Conservation (phyloP, 2,113 vertebrate genomes). For the Bufo bufo region DNA sequence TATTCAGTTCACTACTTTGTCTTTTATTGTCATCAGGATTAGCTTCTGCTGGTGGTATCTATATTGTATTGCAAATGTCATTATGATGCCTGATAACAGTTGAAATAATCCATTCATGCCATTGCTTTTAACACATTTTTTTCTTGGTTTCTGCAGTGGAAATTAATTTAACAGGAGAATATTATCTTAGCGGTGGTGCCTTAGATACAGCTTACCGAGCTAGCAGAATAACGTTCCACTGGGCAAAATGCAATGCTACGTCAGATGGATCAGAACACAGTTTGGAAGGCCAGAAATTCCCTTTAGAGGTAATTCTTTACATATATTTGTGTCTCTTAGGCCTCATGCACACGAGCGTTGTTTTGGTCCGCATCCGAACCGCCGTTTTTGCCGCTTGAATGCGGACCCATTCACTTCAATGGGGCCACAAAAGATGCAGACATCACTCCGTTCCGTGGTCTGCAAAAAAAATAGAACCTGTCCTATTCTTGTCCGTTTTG, state of each 20-base stretch:
- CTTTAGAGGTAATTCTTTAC: constrained; percentile 84
- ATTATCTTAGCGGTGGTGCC: constrained; percentile 86
- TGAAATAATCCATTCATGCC: not conserved
- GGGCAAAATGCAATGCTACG: constrained; percentile 92
- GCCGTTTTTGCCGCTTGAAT: no score
- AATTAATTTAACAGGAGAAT: constrained; percentile 88
- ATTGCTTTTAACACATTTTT: not conserved
- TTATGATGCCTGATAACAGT: not conserved
- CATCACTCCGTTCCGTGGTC: no score
- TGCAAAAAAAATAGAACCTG: no score
- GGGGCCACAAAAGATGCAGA: no score
- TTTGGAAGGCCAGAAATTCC: constrained; percentile 89
- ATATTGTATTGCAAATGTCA: not conserved
- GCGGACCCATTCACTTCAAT: no score
- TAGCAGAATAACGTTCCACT: constrained; percentile 92
- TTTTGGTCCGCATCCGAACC: no score
- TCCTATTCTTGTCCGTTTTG: no score
- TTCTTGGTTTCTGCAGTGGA: constrained; percentile 78
- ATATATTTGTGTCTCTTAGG: not conserved
- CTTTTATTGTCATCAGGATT: not conserved
- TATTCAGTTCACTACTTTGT: not conserved
- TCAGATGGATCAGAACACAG: constrained; percentile 95
- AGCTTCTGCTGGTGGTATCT: not conserved
- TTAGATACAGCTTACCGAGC: constrained; percentile 85
- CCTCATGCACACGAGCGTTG: no score